These are phyloP conservation scores for Columbina picui DNA, from an alignment of 2,113 vertebrate species.

Conservation along the genomic window DNA sequence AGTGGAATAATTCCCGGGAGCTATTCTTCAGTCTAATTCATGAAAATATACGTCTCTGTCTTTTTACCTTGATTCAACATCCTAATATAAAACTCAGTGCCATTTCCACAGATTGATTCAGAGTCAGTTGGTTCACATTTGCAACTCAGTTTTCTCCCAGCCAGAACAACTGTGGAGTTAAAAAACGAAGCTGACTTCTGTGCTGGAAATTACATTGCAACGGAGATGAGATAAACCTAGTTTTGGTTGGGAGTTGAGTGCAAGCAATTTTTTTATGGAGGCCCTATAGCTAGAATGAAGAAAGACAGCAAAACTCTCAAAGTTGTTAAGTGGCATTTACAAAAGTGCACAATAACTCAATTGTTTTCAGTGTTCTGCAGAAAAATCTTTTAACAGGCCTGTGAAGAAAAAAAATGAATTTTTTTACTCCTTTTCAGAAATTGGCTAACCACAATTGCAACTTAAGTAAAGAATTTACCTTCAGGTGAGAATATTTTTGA, in stretches of 20 bases:
- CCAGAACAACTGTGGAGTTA: neutral
- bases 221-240: neutral
- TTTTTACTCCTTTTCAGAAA: neutral
- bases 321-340: neutral
- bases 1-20: neutral
- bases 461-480: neutral
- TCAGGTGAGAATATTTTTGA: neutral
- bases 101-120: neutral
- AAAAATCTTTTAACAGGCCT: neutral
- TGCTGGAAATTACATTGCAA: neutral
- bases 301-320: neutral
- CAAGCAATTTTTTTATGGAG: neutral
- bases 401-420: slow-evolving; percentile 9
- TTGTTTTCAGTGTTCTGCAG: neutral
- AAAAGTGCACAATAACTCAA: neutral
- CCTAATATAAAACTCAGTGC: neutral
- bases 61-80: neutral
- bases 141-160: neutral
- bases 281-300: neutral
- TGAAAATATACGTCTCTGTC: neutral
- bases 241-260: neutral
- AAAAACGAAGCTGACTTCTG: neutral
- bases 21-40: neutral
- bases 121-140: neutral
- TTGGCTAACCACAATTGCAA: neutral